These are phyloP conservation scores for Calliphora vicina DNA, from an alignment of 1,140 invertebrate genomes.

Conservation along the genomic window DNA sequence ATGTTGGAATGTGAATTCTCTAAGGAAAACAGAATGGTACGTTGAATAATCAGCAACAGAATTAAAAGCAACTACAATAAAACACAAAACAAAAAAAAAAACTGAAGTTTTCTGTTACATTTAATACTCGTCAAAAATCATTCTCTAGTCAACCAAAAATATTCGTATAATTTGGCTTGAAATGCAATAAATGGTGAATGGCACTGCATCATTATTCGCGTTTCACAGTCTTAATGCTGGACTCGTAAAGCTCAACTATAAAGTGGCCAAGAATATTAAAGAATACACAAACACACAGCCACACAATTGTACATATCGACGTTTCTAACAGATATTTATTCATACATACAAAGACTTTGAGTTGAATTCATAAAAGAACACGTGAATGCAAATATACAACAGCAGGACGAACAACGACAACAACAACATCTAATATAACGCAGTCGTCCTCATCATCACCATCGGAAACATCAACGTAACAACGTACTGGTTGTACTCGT, in stretches of 20 bases:
- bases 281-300: not conserved
- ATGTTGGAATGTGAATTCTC: not conserved
- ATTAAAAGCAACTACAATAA: not conserved
- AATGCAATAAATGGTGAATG: slow-evolving; percentile 6
- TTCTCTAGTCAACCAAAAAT: not conserved
- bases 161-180: slow-evolving; percentile 3
- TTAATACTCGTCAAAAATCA: not conserved
- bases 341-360: not conserved
- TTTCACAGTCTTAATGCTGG: slow-evolving; percentile 14
- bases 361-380: not conserved
- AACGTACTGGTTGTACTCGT: not conserved
- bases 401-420: not conserved
- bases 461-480: not conserved
- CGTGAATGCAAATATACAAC: slow-evolving; percentile 7
- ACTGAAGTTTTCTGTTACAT: not conserved
- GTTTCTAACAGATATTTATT: not conserved
- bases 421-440: not conserved
- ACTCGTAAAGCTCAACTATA: slow-evolving; percentile 16
- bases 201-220: slow-evolving; percentile 14
- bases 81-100: not conserved
- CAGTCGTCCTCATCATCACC: not conserved
- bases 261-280: not conserved
- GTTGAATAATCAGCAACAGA: slow-evolving; percentile 1
- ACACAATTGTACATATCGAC: not conserved
- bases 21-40: not conserved